Evolutionary conservation across 2,113 vertebrate genomes (phyloP).

Genomic region (Tonatia bakeri): DNA sequence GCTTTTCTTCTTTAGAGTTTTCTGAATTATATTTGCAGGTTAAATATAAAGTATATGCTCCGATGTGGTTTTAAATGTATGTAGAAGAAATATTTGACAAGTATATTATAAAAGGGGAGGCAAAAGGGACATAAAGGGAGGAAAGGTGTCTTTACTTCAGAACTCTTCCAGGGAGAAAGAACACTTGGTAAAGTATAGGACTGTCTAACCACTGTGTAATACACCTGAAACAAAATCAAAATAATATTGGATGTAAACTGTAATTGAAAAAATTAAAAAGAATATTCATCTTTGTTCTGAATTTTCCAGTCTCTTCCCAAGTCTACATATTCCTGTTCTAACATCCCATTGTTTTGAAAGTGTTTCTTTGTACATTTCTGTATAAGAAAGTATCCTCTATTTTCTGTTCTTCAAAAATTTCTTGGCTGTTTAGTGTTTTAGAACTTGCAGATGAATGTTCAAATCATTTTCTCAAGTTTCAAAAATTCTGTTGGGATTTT

Average conservation of each 20-base stretch:
- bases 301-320: neutral
- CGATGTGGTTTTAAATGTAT: neutral
- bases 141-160: neutral
- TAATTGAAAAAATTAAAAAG: neutral
- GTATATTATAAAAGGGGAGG: neutral
- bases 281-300: neutral
- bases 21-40: neutral
- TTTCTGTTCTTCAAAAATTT: slow-evolving; percentile 30
- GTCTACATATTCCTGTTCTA: neutral
- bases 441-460: slow-evolving; percentile 59
- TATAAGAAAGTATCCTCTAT: slow-evolving; percentile 16
- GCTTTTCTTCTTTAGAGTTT: neutral
- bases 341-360: neutral
- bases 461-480: slow-evolving; percentile 52
- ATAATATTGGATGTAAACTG: neutral
- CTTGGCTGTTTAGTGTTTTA: neutral
- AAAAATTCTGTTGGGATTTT: slow-evolving; percentile 46
- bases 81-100: neutral
- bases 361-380: slow-evolving; percentile 37
- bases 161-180: neutral
- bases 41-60: neutral
- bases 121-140: neutral
- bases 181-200: neutral
- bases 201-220: neutral
- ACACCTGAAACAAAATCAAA: neutral